Percentiles rank a stretch among this genome's conserved stretches.
phyloP scores from a whole-genome alignment of 2,113 vertebrate genomes.

The Indicator maculatus region DNA sequence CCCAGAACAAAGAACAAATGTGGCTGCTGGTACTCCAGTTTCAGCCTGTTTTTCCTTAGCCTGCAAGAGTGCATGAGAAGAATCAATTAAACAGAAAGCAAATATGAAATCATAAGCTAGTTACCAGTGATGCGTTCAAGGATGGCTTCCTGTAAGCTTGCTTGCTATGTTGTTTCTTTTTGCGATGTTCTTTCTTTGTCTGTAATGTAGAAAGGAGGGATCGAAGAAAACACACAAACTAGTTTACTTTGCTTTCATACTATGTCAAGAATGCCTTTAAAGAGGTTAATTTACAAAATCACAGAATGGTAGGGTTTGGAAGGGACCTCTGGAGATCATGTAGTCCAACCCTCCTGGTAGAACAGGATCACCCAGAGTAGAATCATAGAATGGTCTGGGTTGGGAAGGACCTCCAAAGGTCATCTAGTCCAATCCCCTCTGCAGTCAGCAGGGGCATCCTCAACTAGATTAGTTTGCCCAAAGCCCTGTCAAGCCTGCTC shows the following conservation, averaged over 20 bases:
- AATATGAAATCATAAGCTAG: not conserved
- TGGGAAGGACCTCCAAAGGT: too few relatives aligned
- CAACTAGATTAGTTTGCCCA: too few relatives aligned
- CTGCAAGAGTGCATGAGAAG: not conserved
- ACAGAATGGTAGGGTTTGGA: too few relatives aligned
- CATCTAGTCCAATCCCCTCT: too few relatives aligned
- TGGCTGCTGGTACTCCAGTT: not conserved
- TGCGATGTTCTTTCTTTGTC: not conserved
- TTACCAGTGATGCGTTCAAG: not conserved
- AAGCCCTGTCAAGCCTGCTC: too few relatives aligned
- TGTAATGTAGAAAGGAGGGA: not conserved
- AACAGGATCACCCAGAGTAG: too few relatives aligned
- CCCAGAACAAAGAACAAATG: slow-evolving; percentile 25
- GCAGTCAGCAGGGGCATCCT: too few relatives aligned
- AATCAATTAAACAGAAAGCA: not conserved
- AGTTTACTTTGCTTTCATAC: not conserved
- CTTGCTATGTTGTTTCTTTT: not conserved
- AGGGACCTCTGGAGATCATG: too few relatives aligned
- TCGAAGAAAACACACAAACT: not conserved
- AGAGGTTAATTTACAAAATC: not conserved
- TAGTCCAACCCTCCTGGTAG: too few relatives aligned
- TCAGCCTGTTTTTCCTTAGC: not conserved
- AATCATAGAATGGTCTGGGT: too few relatives aligned
- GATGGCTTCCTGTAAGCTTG: not conserved
- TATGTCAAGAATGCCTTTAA: not conserved